These are phyloP conservation scores for Eupithecia exiguata DNA, from an alignment of 2,888 invertebrate genomes.

Conservation along the genomic window DNA sequence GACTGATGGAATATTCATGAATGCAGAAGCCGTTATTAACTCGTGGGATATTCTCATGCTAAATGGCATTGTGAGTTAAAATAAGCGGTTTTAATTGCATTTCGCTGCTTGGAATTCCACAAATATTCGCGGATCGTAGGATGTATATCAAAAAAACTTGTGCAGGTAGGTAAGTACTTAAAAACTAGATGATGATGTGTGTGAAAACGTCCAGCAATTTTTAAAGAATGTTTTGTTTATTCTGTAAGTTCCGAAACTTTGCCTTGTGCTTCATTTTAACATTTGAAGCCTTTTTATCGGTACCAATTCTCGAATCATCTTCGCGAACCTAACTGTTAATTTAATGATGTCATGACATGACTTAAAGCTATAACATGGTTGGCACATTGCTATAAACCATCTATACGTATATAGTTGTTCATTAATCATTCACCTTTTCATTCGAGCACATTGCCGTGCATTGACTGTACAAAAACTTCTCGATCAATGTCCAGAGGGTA, in stretches of 20 bases:
- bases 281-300: background rate
- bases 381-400: background rate
- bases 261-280: background rate
- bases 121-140: conserved; percentile 24
- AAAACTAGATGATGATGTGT: background rate
- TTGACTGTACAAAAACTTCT: background rate
- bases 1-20: conserved; percentile 44
- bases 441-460: background rate
- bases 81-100: conserved; percentile 30
- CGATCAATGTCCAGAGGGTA: background rate
- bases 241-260: background rate
- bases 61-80: conserved; percentile 22
- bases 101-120: conserved; percentile 13
- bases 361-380: background rate
- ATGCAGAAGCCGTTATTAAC: conserved; percentile 33
- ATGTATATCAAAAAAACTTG: background rate
- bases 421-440: conserved; percentile 12
- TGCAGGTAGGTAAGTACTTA: background rate
- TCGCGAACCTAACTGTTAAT: background rate
- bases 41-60: conserved; percentile 36
- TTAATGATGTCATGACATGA: conserved; percentile 12
- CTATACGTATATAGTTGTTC: background rate
- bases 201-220: background rate
- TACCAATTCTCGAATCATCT: background rate
- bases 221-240: background rate